Base-by-base conservation (phyloP, 2,113 vertebrate species). In the Merops nubicus region DNA sequence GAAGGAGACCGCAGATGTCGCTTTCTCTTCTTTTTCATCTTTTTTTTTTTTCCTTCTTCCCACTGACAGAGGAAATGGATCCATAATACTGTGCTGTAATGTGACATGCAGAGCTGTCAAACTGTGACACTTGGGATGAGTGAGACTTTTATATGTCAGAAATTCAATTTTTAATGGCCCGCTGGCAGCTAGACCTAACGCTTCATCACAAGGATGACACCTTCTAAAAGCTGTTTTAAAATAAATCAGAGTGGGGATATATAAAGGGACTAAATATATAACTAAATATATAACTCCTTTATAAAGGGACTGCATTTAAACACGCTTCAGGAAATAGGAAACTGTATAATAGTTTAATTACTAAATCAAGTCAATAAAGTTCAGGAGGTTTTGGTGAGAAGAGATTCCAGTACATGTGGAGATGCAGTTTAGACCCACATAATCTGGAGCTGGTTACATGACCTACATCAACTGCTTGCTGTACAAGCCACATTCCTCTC, bases 151-250 rank as follows among this genome's bases (percentile, higher is more conserved):
- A 78, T 96, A 93, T 9, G 8, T 88, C 86, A 95, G 91, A 92
- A 96, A 95, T 91, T 56, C 93, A 93, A 33, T 91, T 97, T 96
- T 91, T 95, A 96, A 95, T 96, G 93, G 85, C 96, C 91, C 80
- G 56, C 89, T 96, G 93, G 86, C 95, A 96, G 89, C 79, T 15
- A 94, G 92, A 89, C 73, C 93, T 90, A 92, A 91, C 88, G 87
- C 96, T 96, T 96, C 91, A 97, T 94, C 95, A 96, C 69, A 92
- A 93, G 76, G 45, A 92, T 95, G 96, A 96, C 94, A 96, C 91
- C 75, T 89, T 81, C 93, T 92, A 93, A 96, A 93, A 96, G 93
- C 96, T 81, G 73, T 42, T 96, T 91, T 94, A 91, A 96, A 97
- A 96, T 94, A 93, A 96, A 95, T 94, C 95, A 95, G 80, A 92